Conservation (phyloP, 2,888 invertebrate genomes). For the Muscina levida region DNA sequence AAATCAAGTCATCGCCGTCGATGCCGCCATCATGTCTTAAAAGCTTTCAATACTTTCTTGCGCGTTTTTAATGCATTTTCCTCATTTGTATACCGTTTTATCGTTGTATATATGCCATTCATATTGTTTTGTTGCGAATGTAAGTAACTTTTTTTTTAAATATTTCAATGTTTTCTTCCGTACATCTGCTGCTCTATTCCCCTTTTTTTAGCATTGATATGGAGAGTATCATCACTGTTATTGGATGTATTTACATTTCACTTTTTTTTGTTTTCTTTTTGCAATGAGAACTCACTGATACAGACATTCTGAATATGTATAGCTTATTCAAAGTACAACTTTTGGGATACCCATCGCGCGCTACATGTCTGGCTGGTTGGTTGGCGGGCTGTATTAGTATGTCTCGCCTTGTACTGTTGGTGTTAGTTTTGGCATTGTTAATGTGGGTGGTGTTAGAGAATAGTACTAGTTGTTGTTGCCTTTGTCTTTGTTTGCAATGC, state of each 20-base stretch:
- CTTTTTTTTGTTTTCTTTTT: slow-evolving; percentile 6
- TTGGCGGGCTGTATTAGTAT: not conserved
- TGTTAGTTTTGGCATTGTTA: not conserved
- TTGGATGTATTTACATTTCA: slow-evolving; percentile 6
- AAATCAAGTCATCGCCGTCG: no score
- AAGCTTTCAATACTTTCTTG: no score
- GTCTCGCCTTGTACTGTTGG: not conserved
- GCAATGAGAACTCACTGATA: no score
- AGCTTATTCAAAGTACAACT: slow-evolving; percentile 7
- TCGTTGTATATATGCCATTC: not conserved
- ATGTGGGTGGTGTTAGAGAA: slow-evolving; percentile 28
- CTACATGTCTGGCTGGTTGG: no score
- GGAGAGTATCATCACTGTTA: not conserved
- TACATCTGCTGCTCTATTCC: not conserved
- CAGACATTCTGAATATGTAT: not conserved
- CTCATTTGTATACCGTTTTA: slow-evolving; percentile 9
- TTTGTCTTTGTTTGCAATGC: not conserved
- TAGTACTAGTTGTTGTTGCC: slow-evolving; percentile 8
- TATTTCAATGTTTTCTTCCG: slow-evolving; percentile 4
- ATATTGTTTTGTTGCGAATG: not conserved
- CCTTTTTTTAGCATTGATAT: not conserved
- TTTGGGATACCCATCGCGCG: not conserved
- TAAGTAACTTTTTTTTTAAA: not conserved
- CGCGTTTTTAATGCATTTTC: not conserved
- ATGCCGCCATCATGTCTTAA: no score